These are phyloP conservation scores for Champsocephalus gunnari DNA, from an alignment of 2,797 vertebrate species.

Conservation along the genomic window DNA sequence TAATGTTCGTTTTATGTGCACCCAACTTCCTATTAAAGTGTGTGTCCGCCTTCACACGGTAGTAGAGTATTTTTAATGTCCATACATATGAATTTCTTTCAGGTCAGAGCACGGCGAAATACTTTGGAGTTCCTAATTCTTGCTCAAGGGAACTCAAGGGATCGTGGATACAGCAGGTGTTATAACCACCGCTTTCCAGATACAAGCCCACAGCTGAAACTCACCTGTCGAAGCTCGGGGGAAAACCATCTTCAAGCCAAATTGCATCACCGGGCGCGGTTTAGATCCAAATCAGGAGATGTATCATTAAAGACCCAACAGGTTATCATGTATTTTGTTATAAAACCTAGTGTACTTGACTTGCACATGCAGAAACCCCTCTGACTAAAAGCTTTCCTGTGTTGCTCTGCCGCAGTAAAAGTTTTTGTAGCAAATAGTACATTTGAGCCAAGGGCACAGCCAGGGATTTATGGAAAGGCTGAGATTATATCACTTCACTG, in stretches of 20 bases:
- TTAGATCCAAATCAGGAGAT: conserved; percentile 2
- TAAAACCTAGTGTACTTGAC: not conserved
- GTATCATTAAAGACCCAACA: not conserved
- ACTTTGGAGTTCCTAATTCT: conserved; percentile 2
- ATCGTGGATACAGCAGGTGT: not conserved
- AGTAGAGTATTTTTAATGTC: not conserved
- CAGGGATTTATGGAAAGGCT: conserved; percentile 63
- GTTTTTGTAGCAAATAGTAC: conserved; percentile 54
- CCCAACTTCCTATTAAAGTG: not conserved
- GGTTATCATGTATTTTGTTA: not conserved
- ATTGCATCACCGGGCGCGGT: not conserved
- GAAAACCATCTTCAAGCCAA: not conserved
- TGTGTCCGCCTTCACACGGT: not conserved
- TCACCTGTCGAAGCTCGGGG: conserved; percentile 5
- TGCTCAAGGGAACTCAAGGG: not conserved
- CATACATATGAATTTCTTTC: conserved; percentile 6
- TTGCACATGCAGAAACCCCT: not conserved
- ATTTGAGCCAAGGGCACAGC: conserved; percentile 72
- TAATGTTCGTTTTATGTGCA: too few species aligned
- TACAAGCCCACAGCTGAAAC: not conserved
- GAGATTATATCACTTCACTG: conserved; percentile 71
- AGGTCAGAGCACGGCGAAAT: not conserved
- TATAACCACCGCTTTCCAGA: conserved; percentile 2
- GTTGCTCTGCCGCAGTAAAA: conserved; percentile 38
- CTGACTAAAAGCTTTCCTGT: not conserved